phyloP scores from a whole-genome alignment of 2,113 vertebrate genomes.

The Cnemophilus loriae region DNA sequence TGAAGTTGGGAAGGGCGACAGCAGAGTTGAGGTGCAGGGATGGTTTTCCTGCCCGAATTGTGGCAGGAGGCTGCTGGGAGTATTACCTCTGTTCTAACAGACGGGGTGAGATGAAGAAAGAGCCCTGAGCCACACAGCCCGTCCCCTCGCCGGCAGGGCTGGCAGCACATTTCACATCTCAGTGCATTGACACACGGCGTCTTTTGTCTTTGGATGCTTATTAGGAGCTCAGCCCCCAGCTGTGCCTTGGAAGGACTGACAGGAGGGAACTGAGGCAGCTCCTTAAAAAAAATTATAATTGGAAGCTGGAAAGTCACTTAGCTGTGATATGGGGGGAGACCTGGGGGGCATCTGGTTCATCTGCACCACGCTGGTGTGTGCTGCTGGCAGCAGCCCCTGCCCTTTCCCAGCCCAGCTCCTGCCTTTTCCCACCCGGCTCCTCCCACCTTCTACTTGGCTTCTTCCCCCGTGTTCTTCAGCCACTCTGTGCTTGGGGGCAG shows the following conservation, averaged over 20 bases:
- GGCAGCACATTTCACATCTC: neutral
- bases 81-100: neutral
- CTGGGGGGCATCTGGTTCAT: neutral
- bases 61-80: neutral
- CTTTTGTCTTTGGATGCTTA: neutral
- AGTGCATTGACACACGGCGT: neutral
- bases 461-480: neutral
- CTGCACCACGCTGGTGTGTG: neutral
- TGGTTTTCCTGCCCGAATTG: neutral
- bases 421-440: neutral
- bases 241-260: neutral
- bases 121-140: neutral
- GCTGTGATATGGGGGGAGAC: rapidly evolving
- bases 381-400: neutral
- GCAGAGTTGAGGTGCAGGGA: neutral
- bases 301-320: neutral
- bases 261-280: neutral
- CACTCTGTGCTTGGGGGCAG: neutral
- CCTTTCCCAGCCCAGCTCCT: neutral
- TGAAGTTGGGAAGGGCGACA: neutral
- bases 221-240: neutral
- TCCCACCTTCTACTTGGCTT: neutral
- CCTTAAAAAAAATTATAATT: neutral
- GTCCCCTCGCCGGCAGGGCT: rapidly evolving
- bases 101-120: neutral